Conservation (phyloP, 2,888 invertebrate species). For the Lepidochitona cinerea region DNA sequence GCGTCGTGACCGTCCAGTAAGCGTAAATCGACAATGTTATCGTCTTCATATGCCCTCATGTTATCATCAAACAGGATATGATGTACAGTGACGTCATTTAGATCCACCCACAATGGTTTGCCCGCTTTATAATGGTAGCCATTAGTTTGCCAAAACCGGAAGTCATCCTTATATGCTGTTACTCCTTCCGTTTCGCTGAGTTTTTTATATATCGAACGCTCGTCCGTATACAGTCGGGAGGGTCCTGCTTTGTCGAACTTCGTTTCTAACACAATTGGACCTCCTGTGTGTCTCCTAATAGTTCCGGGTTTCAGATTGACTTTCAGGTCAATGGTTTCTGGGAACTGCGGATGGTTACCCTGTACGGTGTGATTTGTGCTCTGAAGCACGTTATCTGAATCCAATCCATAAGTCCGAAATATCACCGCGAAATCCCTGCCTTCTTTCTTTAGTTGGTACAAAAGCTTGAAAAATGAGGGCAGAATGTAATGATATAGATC, state of each 20-base stretch:
- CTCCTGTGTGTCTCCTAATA: constrained; percentile 41
- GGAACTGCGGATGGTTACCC: constrained; percentile 63
- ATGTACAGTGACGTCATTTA: constrained; percentile 52
- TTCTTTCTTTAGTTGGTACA: constrained; percentile 49
- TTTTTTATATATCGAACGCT: constrained; percentile 58
- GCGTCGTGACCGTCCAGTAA: constrained; percentile 43
- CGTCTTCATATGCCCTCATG: constrained; percentile 62
- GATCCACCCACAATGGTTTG: constrained; percentile 68
- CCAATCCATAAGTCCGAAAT: constrained; percentile 67
- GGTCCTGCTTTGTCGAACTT: constrained; percentile 2
- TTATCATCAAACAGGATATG: constrained; percentile 71
- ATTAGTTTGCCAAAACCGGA: constrained; percentile 61
- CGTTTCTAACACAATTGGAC: constrained; percentile 35
- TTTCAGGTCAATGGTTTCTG: constrained; percentile 37
- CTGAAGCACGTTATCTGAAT: constrained; percentile 61
- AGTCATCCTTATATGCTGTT: constrained; percentile 65
- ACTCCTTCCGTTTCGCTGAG: constrained; percentile 55
- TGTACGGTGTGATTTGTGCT: constrained; percentile 50
- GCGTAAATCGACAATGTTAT: constrained; percentile 67
- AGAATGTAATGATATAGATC: constrained; percentile 67
- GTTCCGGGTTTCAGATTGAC: constrained; percentile 50
- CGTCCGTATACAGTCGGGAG: constrained; percentile 32
- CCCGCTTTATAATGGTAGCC: constrained; percentile 57
- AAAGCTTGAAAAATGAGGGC: constrained; percentile 63
- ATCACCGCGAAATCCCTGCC: constrained; percentile 63